phyloP scores from a whole-genome alignment of 2,888 invertebrate species.

The Drosophila monieri region DNA sequence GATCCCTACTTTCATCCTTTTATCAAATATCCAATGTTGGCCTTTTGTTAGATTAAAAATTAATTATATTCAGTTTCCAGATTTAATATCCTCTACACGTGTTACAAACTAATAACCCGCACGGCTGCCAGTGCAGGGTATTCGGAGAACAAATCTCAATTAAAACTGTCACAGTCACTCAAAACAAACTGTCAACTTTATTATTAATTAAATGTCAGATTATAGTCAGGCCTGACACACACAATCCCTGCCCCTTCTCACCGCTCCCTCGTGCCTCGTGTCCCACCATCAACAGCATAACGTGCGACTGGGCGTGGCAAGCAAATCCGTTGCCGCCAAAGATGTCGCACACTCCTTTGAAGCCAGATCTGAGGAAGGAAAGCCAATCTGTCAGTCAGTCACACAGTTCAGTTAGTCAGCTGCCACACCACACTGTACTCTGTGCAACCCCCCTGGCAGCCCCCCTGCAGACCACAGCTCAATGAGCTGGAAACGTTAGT shows the following conservation, averaged over 20 bases:
- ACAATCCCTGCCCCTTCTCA: conserved; percentile 10
- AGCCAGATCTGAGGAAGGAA: conserved; percentile 49
- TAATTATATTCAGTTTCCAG: background rate
- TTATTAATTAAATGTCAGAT: conserved; percentile 83
- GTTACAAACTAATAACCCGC: conserved; percentile 35
- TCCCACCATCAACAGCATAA: background rate
- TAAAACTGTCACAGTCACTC: conserved; percentile 80
- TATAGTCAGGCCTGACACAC: conserved; percentile 57
- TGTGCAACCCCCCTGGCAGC: conserved; percentile 2
- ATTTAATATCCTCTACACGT: background rate
- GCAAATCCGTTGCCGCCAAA: conserved; percentile 67
- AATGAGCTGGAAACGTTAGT: conserved; percentile 65
- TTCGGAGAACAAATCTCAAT: conserved; percentile 74
- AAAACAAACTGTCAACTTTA: conserved; percentile 81
- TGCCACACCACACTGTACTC: conserved; percentile 11
- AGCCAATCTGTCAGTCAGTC: conserved; percentile 58
- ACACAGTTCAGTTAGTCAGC: conserved; percentile 44
- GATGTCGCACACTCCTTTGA: conserved; percentile 71
- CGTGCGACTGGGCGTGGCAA: conserved; percentile 25
- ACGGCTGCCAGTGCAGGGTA: conserved; percentile 46
- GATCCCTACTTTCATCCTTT: background rate
- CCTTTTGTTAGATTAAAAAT: background rate
- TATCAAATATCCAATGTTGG: background rate
- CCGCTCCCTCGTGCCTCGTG: background rate
- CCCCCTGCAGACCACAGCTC: conserved; percentile 51